Percentiles rank a stretch among this genome's conserved stretches.
These are phyloP conservation scores for Lordiphosa mommai DNA, from an alignment of 1,140 invertebrate genomes.

Conservation along the genomic window DNA sequence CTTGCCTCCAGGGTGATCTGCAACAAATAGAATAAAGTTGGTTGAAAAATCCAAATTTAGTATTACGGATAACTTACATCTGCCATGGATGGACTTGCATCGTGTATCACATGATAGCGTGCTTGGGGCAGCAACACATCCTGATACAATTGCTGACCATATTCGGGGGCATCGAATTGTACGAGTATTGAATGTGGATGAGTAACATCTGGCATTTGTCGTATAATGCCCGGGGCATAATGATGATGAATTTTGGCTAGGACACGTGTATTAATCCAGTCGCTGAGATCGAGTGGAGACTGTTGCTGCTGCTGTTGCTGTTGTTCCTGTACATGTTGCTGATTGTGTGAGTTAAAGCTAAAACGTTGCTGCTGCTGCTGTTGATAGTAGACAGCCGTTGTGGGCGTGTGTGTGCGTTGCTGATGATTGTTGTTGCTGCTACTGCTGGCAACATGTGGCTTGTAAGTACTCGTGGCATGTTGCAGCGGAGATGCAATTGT, in stretches of 20 bases:
- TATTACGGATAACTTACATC: too few species aligned
- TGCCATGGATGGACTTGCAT: conserved; percentile 91
- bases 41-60: not conserved
- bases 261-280: conserved; percentile 94
- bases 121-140: conserved; percentile 89
- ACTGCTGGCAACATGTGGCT: conserved; percentile 54
- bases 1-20: conserved; percentile 81
- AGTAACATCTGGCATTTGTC: conserved; percentile 74
- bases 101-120: conserved; percentile 94
- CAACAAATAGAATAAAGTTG: not conserved
- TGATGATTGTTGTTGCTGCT: conserved; percentile 53
- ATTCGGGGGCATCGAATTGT: conserved; percentile 86
- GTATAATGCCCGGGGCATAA: conserved; percentile 91
- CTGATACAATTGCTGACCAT: conserved; percentile 81
- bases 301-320: conserved; percentile 42
- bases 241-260: conserved; percentile 90
- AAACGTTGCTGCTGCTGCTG: conserved; percentile 56
- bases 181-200: conserved; percentile 85
- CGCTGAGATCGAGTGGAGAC: conserved; percentile 87
- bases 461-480: conserved; percentile 56
- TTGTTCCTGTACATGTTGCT: conserved; percentile 54
- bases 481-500: conserved; percentile 64
- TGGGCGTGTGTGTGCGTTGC: conserved; percentile 60
- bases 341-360: conserved; percentile 71
- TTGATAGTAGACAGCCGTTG: conserved; percentile 44